Evolutionary conservation across 1,140 invertebrate species (phyloP), one percentile per base, ranked within the genome.

Genomic region (Melitaea cinxia): DNA sequence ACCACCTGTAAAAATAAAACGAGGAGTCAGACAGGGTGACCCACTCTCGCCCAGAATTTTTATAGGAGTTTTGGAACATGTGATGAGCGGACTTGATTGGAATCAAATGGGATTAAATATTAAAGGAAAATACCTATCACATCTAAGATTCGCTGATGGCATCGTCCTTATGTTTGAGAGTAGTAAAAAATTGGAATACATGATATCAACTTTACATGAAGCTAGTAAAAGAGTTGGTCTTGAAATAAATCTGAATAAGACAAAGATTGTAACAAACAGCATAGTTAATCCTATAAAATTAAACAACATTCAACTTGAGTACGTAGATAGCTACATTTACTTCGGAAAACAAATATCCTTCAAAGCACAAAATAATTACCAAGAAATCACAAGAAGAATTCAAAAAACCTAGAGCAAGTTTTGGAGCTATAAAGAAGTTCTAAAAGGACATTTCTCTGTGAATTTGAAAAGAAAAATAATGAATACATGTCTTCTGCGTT

Each of bases 61-160:
- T 28, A 28, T 28, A 28, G 26, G 3, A 3, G 26, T 28, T 3
- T 28, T 28, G 7, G 26, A 28, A 7, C 7, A 3, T 3, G 26
- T 28, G 3, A 28, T 28, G 3, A 7, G 26, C 3, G 26, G 26
- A 7, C 53, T 75, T 49, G 61, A 74, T 23, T 69, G 66, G 72
- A 47, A 54, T 28, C 56, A 61, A 61, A 9, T 58, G 1, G 65
- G 72, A 14, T 58, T 75, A 30, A 59, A 67, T n/a, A 75, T 75
- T 65, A 68, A 76, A 15, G 72, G 72, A 59, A 24, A 28, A 21
- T 66, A 77, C 42, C 37, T 78, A 37, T 67, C 58, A 37, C 70
- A 71, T 59, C 58, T 75, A 6, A 65, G 72, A 52, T 79, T 79
- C 58, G 74, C 72, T 0, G 69, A 75, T 35, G 68, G 78, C 37